A percentile compares a stretch with the other conserved stretches of the same genome.
These are phyloP conservation scores for Scophthalmus maximus DNA, from an alignment of 2,113 vertebrate genomes.

Conservation along the genomic window DNA sequence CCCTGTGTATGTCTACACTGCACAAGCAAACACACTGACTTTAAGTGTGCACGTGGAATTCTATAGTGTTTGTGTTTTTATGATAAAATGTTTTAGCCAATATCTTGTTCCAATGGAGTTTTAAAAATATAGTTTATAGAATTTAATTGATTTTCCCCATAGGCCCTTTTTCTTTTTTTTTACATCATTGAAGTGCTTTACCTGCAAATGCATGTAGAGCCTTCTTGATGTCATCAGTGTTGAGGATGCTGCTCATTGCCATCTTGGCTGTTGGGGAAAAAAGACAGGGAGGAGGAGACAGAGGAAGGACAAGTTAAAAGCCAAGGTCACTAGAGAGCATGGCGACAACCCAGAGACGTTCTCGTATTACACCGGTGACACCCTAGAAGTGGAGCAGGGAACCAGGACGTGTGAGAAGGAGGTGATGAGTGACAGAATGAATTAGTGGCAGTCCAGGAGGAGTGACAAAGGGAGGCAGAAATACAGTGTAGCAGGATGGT, in stretches of 20 bases:
- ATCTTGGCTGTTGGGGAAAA: slow-evolving; percentile 68
- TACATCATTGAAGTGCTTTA: slow-evolving; percentile 34
- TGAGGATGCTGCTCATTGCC: slow-evolving; percentile 86
- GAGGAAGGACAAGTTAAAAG: slow-evolving; percentile 57
- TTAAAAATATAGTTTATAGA: too few relatives aligned
- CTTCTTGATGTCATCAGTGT: slow-evolving; percentile 86
- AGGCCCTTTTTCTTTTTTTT: too few relatives aligned
- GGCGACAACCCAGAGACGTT: slow-evolving; percentile 44
- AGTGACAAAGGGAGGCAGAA: slow-evolving; percentile 5
- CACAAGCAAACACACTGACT: not conserved
- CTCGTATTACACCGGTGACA: slow-evolving; percentile 56
- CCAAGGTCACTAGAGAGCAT: slow-evolving; percentile 49
- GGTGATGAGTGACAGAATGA: slow-evolving; percentile 50
- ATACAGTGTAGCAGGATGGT: too few relatives aligned
- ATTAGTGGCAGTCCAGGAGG: slow-evolving; percentile 50
- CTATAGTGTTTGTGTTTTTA: too few relatives aligned
- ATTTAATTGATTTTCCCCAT: too few relatives aligned
- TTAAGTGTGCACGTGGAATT: too few relatives aligned
- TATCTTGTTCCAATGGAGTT: too few relatives aligned
- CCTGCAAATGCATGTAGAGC: slow-evolving; percentile 85
- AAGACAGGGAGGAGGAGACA: slow-evolving; percentile 3
- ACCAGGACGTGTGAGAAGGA: slow-evolving; percentile 57
- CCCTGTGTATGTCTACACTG: not conserved
- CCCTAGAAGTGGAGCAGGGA: slow-evolving; percentile 67
- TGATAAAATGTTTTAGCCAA: too few relatives aligned